Conservation (phyloP, 2,113 vertebrate species). For the Lepus timidus region DNA sequence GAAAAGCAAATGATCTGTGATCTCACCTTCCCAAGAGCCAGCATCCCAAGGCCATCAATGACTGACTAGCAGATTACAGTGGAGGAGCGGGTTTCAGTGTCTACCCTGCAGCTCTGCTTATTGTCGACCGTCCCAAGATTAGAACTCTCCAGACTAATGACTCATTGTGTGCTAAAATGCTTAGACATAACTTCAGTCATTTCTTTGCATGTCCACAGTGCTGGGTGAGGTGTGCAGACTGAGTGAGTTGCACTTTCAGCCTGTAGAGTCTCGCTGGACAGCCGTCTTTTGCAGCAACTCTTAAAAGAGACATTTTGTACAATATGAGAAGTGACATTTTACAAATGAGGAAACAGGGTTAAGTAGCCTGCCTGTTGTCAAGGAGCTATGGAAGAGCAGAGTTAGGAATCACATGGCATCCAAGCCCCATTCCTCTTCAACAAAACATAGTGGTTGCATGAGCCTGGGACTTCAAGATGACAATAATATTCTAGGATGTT, state of each 20-base stretch:
- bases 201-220: background rate
- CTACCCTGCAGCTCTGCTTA: background rate
- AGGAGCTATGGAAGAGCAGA: background rate
- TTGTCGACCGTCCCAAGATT: background rate
- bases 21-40: background rate
- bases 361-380: background rate
- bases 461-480: background rate
- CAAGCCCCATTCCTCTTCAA: background rate
- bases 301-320: background rate
- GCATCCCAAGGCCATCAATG: background rate
- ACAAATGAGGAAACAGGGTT: background rate
- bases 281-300: background rate
- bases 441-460: background rate
- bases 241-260: background rate
- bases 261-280: background rate
- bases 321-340: constrained; percentile 16
- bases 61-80: background rate
- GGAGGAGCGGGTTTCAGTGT: background rate
- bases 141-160: constrained; percentile 54
- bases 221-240: background rate
- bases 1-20: background rate
- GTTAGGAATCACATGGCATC: background rate
- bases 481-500: background rate
- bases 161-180: constrained; percentile 49
- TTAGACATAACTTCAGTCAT: background rate